Evolutionary conservation across 2,888 invertebrate genomes (phyloP).

Genomic region (Eurois occulta): DNA sequence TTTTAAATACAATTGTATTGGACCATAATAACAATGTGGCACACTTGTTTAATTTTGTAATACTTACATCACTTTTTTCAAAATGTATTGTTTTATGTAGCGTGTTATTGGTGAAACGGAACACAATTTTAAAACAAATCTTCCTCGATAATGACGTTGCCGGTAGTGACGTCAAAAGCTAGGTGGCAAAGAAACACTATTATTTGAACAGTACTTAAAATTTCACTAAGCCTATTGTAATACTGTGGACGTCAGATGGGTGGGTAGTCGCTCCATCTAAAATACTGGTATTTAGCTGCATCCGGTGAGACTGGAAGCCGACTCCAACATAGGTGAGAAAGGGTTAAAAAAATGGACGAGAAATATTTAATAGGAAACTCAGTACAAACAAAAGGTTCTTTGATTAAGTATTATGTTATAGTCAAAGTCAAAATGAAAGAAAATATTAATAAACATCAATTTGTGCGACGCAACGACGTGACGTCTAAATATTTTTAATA

Average conservation of each 20-base stretch:
- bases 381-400: neutral
- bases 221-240: too few species aligned
- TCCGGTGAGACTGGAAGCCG: neutral
- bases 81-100: neutral
- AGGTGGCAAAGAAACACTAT: too few species aligned
- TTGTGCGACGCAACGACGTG: neutral
- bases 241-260: neutral
- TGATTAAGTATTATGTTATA: slow-evolving; percentile 5
- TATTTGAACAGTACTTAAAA: too few species aligned
- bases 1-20: neutral
- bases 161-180: too few species aligned
- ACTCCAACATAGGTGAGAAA: neutral
- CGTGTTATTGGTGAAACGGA: neutral
- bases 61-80: too few species aligned
- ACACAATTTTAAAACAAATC: too few species aligned
- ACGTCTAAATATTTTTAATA: slow-evolving; percentile 10
- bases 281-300: neutral
- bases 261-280: neutral
- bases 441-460: slow-evolving; percentile 16
- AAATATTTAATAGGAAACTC: slow-evolving; percentile 1
- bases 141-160: too few species aligned
- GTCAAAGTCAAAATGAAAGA: slow-evolving; percentile 8
- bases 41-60: neutral
- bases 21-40: neutral
- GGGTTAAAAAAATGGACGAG: neutral